Base-by-base conservation (phyloP, 1,140 invertebrate species). In the Drosophila repleta region DNA sequence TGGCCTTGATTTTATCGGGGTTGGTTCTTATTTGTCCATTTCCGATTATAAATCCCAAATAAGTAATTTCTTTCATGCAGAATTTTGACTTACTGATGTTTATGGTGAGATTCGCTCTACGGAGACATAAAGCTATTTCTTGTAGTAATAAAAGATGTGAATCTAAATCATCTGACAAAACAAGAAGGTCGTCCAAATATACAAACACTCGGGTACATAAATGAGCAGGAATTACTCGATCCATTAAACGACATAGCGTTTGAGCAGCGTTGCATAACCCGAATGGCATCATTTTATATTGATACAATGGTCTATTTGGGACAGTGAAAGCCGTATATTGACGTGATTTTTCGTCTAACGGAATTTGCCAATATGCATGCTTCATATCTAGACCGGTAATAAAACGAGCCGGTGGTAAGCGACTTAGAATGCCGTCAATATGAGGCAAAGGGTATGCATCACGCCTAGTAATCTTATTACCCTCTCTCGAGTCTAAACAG, bases 161-260 rank as follows among this genome's bases (percentile, higher is more conserved):
- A 17, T 8, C 15, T 2, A 43, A 43, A 7, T 8, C 39, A 1
- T 43, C 15, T 5, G 94, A 70, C 0, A 94, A 68, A 1, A 46
- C 7, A 5, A 41, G 2, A 1, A 94, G 82, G 58, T 94, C 93
- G 74, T 94, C 93, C 0, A 94, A 32, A 57, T 68, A 72, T 1
- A 67, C 49, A 37, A 73, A 73, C 8, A 67, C 56, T 35, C 35
- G 20, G 1, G 51, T 62, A 10, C 39, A 45, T 10, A 74, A 43
- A 15, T 67, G 45, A 5, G 53, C 26, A 3, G 57, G 71, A 11
- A 73, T 62, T 11, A 57, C 51, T 18, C 17, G 29, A 29, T 67
- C 24, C 56, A 67, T 73, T 39, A 69, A 46, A 11, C 66, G 46
- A 21, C 57, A 68, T 15, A 69, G 29, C 4, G 66, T 55, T 52